Evolutionary conservation across 2,888 invertebrate species (phyloP).

Genomic region (Cheilosia vernalis): DNA sequence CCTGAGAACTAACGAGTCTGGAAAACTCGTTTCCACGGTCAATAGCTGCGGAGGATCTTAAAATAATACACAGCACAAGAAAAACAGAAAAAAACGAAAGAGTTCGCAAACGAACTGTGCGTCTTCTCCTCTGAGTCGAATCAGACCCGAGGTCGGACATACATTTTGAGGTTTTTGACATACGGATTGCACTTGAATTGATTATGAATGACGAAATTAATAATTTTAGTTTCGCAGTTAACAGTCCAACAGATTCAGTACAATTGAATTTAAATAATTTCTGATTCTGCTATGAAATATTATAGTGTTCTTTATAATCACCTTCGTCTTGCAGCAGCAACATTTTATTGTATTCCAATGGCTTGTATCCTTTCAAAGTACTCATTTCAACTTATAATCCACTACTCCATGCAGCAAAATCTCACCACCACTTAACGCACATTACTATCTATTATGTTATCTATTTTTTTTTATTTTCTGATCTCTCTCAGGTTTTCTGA

Average conservation of each 20-base stretch:
- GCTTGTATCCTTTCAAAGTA: neutral
- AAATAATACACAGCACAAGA: neutral
- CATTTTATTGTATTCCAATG: constrained; percentile 1
- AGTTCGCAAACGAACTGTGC: neutral
- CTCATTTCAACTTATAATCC: constrained; percentile 3
- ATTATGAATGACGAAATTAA: constrained; percentile 9
- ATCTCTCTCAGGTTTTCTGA: neutral
- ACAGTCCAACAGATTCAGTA: constrained; percentile 39
- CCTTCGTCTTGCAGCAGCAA: constrained; percentile 17
- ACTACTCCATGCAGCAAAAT: constrained; percentile 7
- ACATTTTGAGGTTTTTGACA: constrained; percentile 1
- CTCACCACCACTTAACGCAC: constrained; percentile 9
- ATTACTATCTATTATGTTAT: neutral
- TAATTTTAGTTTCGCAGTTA: neutral
- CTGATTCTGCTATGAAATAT: constrained; percentile 29
- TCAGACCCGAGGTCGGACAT: constrained; percentile 10
- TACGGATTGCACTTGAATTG: constrained; percentile 1
- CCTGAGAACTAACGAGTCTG: constrained; percentile 21
- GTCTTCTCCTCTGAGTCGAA: neutral
- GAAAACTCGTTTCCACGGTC: constrained; percentile 11
- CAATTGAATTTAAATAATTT: constrained; percentile 47
- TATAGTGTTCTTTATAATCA: constrained; percentile 6
- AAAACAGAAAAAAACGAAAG: neutral
- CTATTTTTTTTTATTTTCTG: neutral
- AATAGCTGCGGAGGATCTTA: constrained; percentile 11